Base-by-base conservation (phyloP, 2,888 invertebrate species). In the Sericinus montela region DNA sequence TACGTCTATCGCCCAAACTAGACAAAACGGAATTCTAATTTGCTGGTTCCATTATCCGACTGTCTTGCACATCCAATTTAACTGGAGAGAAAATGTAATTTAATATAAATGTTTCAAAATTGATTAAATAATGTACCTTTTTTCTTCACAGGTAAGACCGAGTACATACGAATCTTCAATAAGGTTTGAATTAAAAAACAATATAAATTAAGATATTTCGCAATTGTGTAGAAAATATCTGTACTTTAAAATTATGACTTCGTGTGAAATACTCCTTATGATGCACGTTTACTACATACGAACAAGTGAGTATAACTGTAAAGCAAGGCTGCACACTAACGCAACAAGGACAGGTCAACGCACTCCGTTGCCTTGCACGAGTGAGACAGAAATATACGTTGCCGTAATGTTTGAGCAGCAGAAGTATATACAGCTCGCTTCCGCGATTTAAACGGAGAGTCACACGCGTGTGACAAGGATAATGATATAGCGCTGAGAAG, bases 281-380 rank as follows among this genome's bases (percentile, higher is more conserved):
- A 82, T 86, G 83, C 85, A 86, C 77, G 72, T 63, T 62, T 58
- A 63, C 62, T 54, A 64, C 78, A 80, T 67, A 79, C 75, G 80
- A 67, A 69, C 57, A 74, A 68, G 62, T 57, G 56, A 65, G 69
- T 80, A 76, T 81, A 84, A 84, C 84, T 80, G 82, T 83, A 85
- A 78, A 82, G 85, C 86, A 88, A 88, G 87, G 87, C 85, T 87
- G 81, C 87, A 87, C 88, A 88, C 88, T 76, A 63, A 53, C 67
- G 52, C 65, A 88, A 77, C 88, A 88, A 88, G 88, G 88, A 88
- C 88, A 88, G 88, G 87, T 88, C 88, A 87, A 85, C 79, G 87
- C 80, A 82, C 88, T 85, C 79, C 58, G 80, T 87, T 86, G 86
- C 88, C 88, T 88, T 88, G 87, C 80, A 74, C 72, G 77, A 82